Evolutionary conservation across 2,797 vertebrate genomes (phyloP).

Genomic region (Hybognathus amarus): DNA sequence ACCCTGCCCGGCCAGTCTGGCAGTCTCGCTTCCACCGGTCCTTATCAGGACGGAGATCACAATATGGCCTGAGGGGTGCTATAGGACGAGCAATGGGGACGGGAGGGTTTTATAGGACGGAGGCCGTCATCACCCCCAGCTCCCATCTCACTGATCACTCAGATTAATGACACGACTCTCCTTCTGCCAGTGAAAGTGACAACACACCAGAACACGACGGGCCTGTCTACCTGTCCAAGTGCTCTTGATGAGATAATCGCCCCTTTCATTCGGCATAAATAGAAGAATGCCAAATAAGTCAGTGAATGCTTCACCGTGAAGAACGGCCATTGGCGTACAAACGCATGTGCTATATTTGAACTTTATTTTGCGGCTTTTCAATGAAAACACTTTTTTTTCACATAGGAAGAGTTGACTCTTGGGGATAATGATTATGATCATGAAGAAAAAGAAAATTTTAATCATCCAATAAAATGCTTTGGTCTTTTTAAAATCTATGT

Average conservation of each 20-base stretch:
- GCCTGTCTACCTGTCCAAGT: constrained; percentile 60
- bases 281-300: constrained; percentile 46
- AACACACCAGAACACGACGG: constrained; percentile 70
- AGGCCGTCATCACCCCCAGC: constrained; percentile 61
- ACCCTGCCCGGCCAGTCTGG: constrained; percentile 69
- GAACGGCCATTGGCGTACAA: background rate
- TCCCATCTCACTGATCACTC: constrained; percentile 70
- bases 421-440: background rate
- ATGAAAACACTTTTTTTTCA: background rate
- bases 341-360: background rate
- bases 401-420: background rate
- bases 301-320: constrained; percentile 27
- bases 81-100: constrained; percentile 46
- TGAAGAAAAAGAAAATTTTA: constrained; percentile 79
- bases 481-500: constrained; percentile 75
- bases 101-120: constrained; percentile 59
- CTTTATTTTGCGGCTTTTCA: constrained; percentile 22
- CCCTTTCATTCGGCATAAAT: constrained; percentile 49
- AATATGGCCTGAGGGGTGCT: constrained; percentile 67
- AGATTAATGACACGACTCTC: constrained; percentile 75
- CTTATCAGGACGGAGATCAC: constrained; percentile 73
- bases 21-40: constrained; percentile 70
- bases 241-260: constrained; percentile 67
- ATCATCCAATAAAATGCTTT: constrained; percentile 81
- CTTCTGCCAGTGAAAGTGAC: constrained; percentile 79